Evolutionary conservation across 1,140 invertebrate genomes (phyloP).

Genomic region (Ephestia elutella): DNA sequence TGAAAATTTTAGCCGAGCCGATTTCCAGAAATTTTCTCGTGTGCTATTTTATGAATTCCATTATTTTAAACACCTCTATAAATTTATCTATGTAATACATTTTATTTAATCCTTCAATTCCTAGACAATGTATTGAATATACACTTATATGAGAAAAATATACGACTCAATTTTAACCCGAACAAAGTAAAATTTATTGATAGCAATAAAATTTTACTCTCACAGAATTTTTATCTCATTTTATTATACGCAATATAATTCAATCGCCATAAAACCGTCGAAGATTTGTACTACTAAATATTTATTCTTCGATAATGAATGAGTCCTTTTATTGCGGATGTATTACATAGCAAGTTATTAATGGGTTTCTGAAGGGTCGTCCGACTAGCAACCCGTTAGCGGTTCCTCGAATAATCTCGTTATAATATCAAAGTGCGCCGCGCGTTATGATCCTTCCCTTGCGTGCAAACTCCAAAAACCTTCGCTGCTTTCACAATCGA

Average conservation of each 20-base stretch:
- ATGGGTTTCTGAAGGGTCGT: slow-evolving; percentile 6
- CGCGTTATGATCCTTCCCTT: slow-evolving; percentile 51
- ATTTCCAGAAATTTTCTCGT: no score
- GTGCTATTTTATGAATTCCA: no score
- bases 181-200: slow-evolving; percentile 24
- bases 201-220: slow-evolving; percentile 6
- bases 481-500: slow-evolving; percentile 45
- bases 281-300: background rate
- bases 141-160: slow-evolving; percentile 27
- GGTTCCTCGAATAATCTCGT: slow-evolving; percentile 44
- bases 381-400: slow-evolving; percentile 22
- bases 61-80: no score
- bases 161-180: slow-evolving; percentile 8
- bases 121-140: slow-evolving; percentile 30
- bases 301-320: no score
- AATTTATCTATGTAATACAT: no score
- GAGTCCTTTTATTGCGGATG: no score
- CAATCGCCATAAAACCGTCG: background rate
- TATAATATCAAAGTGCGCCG: slow-evolving; percentile 50
- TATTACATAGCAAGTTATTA: slow-evolving; percentile 17
- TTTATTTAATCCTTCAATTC: background rate
- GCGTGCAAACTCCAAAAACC: slow-evolving; percentile 53
- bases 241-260: slow-evolving; percentile 5
- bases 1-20: no score
- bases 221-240: background rate